Evolutionary conservation across 1,140 invertebrate species (phyloP), one percentile per base, ranked within the genome.

Genomic region (Achroia grisella): DNA sequence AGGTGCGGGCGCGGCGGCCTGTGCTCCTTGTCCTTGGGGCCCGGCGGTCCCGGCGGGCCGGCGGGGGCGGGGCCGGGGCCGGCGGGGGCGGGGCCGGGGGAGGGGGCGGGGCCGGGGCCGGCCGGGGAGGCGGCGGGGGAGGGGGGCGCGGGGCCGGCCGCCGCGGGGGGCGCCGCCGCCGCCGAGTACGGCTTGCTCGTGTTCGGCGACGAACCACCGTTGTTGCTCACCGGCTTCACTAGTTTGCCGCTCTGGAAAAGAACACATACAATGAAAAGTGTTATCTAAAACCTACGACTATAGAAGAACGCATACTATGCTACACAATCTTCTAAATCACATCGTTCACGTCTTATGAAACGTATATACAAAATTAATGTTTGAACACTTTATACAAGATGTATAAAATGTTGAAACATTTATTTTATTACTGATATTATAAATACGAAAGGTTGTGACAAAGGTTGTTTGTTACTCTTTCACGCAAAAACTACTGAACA

Each of bases 1-100:
- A 75, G 61, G 46, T 76, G 72, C 41, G 69, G 68, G 0, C 71
- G 46, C 3, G 70, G 59, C 5, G 71, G 17, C 9, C 70, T 57
- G 10, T 53, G 62, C 31, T 76, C 72, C 55, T 71, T 72, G 42
- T 74, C 73, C 49, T 68, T 66, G 45, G 47, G 47, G n/a, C n/a
- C n/a, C 31, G 49, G 56, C 36, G 48, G 47, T 46, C 53, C 47
- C 4, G 56, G 55, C 47, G 6, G 52, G 39, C 32, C 41, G 41
- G 35, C 32, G 42, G 4, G 58, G 48, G 17, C 2, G 54, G 5
- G 60, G 48, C 4, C 63, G 41, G 72, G 72, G 35, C 71, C 72
- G 13, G 77, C 75, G 52, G 73, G 61, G 48, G 72, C 2, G 72
- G 40, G 69, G 66, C 0, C 71, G 46, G 1, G 70, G 59, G 4